Conservation (phyloP, 2,888 invertebrate genomes). For the Subacronicta megacephala region DNA sequence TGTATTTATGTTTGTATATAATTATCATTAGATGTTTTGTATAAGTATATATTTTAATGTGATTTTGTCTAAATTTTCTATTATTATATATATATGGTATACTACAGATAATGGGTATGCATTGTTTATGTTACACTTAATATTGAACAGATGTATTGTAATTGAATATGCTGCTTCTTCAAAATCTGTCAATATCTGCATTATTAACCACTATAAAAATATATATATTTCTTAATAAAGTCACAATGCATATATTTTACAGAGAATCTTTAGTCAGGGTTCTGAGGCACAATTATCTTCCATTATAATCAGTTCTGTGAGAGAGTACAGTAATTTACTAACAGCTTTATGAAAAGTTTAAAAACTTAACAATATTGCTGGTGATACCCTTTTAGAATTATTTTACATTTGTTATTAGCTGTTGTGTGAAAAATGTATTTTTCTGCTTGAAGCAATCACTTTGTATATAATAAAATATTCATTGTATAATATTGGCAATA, state of each 20-base stretch:
- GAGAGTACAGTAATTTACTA: not conserved
- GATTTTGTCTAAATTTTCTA: not conserved
- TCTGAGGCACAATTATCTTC: not conserved
- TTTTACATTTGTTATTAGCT: not conserved
- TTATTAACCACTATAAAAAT: slow-evolving; percentile 4
- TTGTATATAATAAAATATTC: slow-evolving; percentile 6
- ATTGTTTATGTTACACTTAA: not conserved
- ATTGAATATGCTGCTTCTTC: not conserved
- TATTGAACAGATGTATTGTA: not conserved
- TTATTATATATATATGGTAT: too few species aligned
- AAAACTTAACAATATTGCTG: slow-evolving; percentile 8
- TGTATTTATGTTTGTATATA: not conserved
- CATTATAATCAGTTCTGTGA: not conserved
- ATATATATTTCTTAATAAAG: slow-evolving; percentile 1
- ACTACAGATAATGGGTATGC: not conserved
- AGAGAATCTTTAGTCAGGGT: not conserved
- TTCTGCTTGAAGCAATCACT: too few species aligned
- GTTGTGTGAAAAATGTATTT: not conserved
- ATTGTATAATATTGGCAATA: slow-evolving; percentile 4
- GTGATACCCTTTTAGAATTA: not conserved
- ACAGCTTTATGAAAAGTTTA: not conserved
- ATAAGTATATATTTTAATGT: not conserved
- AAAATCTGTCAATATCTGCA: slow-evolving; percentile 1
- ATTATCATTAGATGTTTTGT: not conserved
- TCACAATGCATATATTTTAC: not conserved